Evolutionary conservation across 2,113 vertebrate species (phyloP).

Genomic region (Poecile atricapillus): DNA sequence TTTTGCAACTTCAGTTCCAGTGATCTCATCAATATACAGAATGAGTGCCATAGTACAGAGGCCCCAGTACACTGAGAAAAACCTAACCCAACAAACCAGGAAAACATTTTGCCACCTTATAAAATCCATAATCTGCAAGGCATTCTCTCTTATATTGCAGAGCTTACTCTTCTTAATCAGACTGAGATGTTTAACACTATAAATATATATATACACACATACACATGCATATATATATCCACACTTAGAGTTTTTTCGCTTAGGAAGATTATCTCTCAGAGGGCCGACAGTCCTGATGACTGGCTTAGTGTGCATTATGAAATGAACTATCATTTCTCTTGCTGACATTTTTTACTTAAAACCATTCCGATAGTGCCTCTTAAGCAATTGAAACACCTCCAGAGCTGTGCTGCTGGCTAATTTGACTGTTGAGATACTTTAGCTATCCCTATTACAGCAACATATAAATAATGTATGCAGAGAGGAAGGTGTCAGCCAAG

Average conservation of each 20-base stretch:
- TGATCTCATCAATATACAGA: not conserved
- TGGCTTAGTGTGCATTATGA: not conserved
- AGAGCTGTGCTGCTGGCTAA: not conserved
- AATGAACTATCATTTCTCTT: not conserved
- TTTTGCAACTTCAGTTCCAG: not conserved
- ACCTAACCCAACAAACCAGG: not conserved
- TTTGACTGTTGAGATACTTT: not conserved
- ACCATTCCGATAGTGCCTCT: not conserved
- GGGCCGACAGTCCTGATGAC: not conserved
- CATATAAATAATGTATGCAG: constrained; percentile 14
- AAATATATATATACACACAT: fast-evolving
- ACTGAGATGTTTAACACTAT: not conserved
- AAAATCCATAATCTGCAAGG: not conserved
- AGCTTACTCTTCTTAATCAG: not conserved
- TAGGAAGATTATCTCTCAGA: not conserved
- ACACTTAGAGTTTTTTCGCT: not conserved
- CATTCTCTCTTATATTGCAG: not conserved
- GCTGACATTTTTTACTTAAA: not conserved
- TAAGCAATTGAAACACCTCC: not conserved
- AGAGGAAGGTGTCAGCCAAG: not conserved
- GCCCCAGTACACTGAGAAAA: not conserved
- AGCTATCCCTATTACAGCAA: not conserved
- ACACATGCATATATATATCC: fast-evolving
- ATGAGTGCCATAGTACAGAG: not conserved
- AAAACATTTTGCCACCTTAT: not conserved